Conservation (phyloP, 2,888 invertebrate genomes). For the Eristalinus sepulchralis region DNA sequence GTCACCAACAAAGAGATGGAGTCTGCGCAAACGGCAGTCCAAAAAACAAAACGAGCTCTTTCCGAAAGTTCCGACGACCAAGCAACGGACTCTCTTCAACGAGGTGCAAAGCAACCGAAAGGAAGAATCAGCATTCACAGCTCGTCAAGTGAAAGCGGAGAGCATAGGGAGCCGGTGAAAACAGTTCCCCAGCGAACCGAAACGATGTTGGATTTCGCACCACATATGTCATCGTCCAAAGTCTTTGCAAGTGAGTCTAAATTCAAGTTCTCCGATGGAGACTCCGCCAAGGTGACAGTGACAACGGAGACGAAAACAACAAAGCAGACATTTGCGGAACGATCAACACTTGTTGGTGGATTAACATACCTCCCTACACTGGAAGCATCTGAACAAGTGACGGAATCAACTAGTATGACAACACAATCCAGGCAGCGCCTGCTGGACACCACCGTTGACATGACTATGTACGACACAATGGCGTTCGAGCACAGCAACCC, state of each 20-base stretch:
- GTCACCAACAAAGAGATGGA: background rate
- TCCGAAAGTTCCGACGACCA: conserved; percentile 36
- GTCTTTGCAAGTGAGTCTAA: conserved; percentile 73
- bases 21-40: background rate
- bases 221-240: conserved; percentile 77
- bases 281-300: background rate
- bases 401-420: conserved; percentile 6
- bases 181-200: background rate
- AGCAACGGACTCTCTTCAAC: conserved; percentile 9
- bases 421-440: conserved; percentile 44
- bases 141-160: background rate
- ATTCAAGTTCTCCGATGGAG: conserved; percentile 4
- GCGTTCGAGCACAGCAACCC: conserved; percentile 53
- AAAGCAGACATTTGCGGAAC: conserved; percentile 75
- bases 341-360: conserved; percentile 75
- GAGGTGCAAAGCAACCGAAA: background rate
- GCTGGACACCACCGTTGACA: conserved; percentile 77
- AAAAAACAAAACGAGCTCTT: background rate
- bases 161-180: conserved; percentile 30
- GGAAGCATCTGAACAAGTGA: conserved; percentile 11
- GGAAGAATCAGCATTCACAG: conserved; percentile 43
- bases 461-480: conserved; percentile 77
- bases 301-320: conserved; percentile 13
- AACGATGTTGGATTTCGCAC: conserved; percentile 74
- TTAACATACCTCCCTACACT: conserved; percentile 68